Conservation (phyloP, 2,113 vertebrate species). For the Dipodomys merriami region DNA sequence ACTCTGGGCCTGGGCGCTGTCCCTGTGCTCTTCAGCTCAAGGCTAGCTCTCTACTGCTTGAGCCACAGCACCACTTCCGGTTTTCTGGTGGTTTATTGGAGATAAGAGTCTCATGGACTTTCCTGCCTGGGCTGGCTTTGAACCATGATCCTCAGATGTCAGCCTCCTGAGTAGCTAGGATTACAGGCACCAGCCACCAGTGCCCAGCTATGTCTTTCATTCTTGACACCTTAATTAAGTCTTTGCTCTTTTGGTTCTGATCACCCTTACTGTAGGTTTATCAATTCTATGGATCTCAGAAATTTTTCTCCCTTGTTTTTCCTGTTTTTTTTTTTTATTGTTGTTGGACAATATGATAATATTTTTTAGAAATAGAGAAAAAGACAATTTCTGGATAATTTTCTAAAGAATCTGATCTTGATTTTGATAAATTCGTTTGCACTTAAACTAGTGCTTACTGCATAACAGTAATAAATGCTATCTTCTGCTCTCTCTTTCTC, state of each 20-base stretch:
- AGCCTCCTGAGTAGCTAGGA: too few relatives aligned
- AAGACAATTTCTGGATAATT: background rate
- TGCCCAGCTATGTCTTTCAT: too few relatives aligned
- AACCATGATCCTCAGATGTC: too few relatives aligned
- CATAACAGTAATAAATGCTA: background rate
- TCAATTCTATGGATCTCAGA: conserved; percentile 31
- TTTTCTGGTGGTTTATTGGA: too few relatives aligned
- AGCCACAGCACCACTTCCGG: too few relatives aligned
- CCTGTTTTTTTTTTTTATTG: background rate
- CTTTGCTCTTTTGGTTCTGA: background rate
- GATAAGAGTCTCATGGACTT: too few relatives aligned
- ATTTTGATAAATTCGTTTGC: background rate
- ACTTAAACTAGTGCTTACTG: background rate
- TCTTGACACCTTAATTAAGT: background rate
- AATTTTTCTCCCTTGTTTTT: background rate
- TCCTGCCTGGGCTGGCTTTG: too few relatives aligned
- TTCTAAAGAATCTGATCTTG: background rate
- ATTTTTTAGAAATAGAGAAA: background rate
- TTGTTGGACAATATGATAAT: background rate
- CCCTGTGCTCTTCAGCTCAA: too few relatives aligned
- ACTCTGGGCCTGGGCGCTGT: too few relatives aligned
- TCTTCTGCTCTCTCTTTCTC: background rate
- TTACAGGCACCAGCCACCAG: too few relatives aligned
- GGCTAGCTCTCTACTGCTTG: too few relatives aligned
- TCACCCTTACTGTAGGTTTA: background rate